These are phyloP conservation scores for Busseola fusca DNA, from an alignment of 2,888 invertebrate genomes.

Conservation along the genomic window DNA sequence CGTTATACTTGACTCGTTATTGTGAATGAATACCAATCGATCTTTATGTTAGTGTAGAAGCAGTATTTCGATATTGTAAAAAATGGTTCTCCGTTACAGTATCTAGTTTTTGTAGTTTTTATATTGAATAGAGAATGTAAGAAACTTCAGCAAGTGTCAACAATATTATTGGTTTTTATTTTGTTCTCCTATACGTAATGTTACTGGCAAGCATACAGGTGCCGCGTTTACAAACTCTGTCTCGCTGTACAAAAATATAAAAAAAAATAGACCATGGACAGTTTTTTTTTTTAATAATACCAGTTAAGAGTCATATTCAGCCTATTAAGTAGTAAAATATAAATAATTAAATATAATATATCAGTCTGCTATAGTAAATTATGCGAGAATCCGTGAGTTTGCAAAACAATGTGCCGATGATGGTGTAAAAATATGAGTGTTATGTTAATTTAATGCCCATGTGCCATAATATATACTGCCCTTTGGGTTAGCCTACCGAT, in stretches of 20 bases:
- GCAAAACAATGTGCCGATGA: slow-evolving; percentile 66
- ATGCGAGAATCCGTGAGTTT: slow-evolving; percentile 63
- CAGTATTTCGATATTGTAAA: slow-evolving; percentile 85
- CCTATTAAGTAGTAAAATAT: slow-evolving; percentile 52
- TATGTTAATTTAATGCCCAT: slow-evolving; percentile 79
- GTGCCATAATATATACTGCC: slow-evolving; percentile 82
- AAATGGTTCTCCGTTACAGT: slow-evolving; percentile 79
- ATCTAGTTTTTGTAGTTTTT: slow-evolving; percentile 84
- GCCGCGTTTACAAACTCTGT: slow-evolving; percentile 64
- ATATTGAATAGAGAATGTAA: slow-evolving; percentile 80
- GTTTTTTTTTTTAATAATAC: slow-evolving; percentile 24
- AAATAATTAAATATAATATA: slow-evolving; percentile 59
- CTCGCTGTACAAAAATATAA: slow-evolving; percentile 33
- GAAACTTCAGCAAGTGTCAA: slow-evolving; percentile 64
- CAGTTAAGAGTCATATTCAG: slow-evolving; percentile 49
- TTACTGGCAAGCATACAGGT: slow-evolving; percentile 57
- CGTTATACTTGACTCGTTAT: slow-evolving; percentile 76
- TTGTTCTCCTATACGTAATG: slow-evolving; percentile 55
- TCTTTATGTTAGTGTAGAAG: slow-evolving; percentile 80
- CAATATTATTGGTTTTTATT: slow-evolving; percentile 56
- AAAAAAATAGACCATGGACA: slow-evolving; percentile 27
- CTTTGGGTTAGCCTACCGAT: slow-evolving; percentile 78
- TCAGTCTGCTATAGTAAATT: slow-evolving; percentile 45
- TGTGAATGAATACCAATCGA: slow-evolving; percentile 80
- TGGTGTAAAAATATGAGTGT: slow-evolving; percentile 78